Base-by-base conservation (phyloP, 1,140 invertebrate species). In the Drosophila arizonae region DNA sequence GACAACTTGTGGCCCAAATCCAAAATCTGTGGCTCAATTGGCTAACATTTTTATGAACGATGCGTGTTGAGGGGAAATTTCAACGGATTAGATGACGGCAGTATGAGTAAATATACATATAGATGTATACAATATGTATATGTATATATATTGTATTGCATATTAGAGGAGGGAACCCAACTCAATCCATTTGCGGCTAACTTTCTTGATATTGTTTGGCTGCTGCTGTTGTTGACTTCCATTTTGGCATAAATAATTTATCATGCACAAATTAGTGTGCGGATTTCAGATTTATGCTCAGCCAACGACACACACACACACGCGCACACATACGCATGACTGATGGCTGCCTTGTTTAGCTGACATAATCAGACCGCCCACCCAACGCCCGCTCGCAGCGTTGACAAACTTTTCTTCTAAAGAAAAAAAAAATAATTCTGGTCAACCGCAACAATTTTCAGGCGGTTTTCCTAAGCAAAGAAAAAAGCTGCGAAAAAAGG, bases 191-290 rank as follows among this genome's bases (percentile, higher is more conserved):
- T 30, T 24, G 24, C 21, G 33, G 6, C n/a, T 21, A 46, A 28
- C 30, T 48, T 50, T 69, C 64, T 61, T 60, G 6, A 36, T 36
- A 36, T 71, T 46, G 48, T 52, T 46, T 55, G 33, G 45, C 10
- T 30, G 39, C n/a, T 50, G 74, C 30, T 63, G 52, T 33, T 77
- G 75, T 54, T 60, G 67, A 60, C 66, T 70, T 79, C 76, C 75
- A 72, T 66, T 86, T 89, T 74, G 75, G 58, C 80, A 90, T 90
- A 88, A 90, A 90, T 90, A 90, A 90, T 90, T 90, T 90, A 90
- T 90, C 78, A 90, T 81, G 75, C 77, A 77, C 82, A 90, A 90
- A 90, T 90, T 90, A 88, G 88, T 81, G 76, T 73, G 76, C 77
- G 80, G 77, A 84, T 88, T 79, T 84, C 58, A 64, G 69, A 72